Evolutionary conservation across 2,888 invertebrate genomes (phyloP).

Genomic region (Ecdyonurus torrentis): DNA sequence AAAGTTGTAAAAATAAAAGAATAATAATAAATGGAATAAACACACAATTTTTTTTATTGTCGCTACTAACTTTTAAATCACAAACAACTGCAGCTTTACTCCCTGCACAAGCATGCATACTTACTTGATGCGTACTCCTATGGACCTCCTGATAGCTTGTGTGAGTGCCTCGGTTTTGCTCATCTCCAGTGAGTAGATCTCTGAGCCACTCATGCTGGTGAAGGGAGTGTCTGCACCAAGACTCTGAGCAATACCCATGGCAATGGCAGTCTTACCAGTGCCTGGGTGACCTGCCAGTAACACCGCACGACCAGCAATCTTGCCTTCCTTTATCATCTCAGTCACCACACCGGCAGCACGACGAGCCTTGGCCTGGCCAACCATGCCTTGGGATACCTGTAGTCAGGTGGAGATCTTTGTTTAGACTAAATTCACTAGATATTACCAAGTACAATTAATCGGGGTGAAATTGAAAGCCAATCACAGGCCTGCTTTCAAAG

Average conservation of each 20-base stretch:
- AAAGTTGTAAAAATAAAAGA: too few relatives aligned
- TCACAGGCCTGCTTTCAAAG: too few relatives aligned
- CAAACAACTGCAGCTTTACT: too few relatives aligned
- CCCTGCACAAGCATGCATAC: too few relatives aligned
- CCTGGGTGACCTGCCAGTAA: conserved; percentile 94
- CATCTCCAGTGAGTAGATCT: conserved; percentile 97
- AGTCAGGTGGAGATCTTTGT: conserved; percentile 6
- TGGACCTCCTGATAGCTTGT: conserved; percentile 91
- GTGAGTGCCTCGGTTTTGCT: conserved; percentile 97
- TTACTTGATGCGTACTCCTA: conserved; percentile 87
- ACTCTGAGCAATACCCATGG: conserved; percentile 90
- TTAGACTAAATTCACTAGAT: background rate
- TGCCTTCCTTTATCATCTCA: conserved; percentile 97
- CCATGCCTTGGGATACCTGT: conserved; percentile 87
- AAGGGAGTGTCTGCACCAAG: conserved; percentile 92
- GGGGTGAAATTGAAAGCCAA: too few relatives aligned
- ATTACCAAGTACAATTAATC: background rate
- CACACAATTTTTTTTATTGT: too few relatives aligned
- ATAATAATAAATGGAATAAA: too few relatives aligned
- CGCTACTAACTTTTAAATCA: too few relatives aligned
- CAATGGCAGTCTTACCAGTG: conserved; percentile 90
- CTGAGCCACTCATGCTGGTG: conserved; percentile 95
- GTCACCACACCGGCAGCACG: conserved; percentile 88
- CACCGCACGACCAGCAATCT: conserved; percentile 91
- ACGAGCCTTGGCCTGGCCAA: conserved; percentile 81